Conservation (phyloP, 2,888 invertebrate genomes). For the Hylaea fasciaria region DNA sequence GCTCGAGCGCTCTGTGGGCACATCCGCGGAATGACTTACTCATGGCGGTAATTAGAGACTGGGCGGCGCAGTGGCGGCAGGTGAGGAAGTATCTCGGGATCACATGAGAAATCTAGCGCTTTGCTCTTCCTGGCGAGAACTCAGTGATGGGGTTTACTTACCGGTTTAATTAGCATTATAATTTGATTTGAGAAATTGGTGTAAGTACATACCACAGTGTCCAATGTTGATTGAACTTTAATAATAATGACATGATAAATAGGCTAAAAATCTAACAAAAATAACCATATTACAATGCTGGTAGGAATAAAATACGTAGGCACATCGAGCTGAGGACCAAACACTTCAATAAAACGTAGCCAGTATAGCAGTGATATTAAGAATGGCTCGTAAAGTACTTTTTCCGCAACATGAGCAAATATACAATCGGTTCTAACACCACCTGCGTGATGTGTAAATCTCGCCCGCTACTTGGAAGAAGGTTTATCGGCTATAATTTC, state of each 20-base stretch:
- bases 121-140: constrained; percentile 30
- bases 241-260: no score
- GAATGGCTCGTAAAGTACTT: constrained; percentile 15
- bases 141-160: not conserved
- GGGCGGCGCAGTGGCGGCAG: constrained; percentile 50
- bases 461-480: constrained; percentile 18
- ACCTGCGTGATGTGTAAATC: constrained; percentile 22
- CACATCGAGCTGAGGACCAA: no score
- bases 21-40: constrained; percentile 65
- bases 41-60: constrained; percentile 76
- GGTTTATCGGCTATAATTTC: constrained; percentile 31
- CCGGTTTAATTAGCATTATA: no score
- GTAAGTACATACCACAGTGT: no score
- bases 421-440: constrained; percentile 13
- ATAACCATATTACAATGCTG: no score
- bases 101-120: constrained; percentile 75
- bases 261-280: no score
- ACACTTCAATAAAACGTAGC: no score
- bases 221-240: no score
- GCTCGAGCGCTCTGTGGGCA: constrained; percentile 58
- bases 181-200: no score
- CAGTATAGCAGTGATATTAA: not conserved
- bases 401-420: constrained; percentile 16
- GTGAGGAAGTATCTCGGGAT: constrained; percentile 67
- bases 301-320: no score